phyloP scores from a whole-genome alignment of 2,797 vertebrate species.

The Acanthopagrus latus region DNA sequence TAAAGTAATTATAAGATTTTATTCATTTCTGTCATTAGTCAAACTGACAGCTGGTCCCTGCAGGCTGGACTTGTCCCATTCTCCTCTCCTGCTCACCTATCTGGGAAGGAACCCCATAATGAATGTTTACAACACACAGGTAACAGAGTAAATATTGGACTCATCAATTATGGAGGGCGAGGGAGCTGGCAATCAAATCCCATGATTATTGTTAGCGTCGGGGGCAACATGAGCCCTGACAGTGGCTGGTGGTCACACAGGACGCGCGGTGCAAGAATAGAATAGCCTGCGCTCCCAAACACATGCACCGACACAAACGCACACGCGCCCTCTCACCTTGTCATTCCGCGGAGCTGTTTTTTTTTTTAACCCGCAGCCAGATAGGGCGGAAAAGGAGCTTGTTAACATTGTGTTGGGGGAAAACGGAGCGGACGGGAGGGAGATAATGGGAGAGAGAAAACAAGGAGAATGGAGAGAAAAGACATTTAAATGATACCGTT shows the following conservation, averaged over 20 bases:
- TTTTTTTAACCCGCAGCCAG: slow-evolving; percentile 64
- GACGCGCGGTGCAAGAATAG: slow-evolving; percentile 22
- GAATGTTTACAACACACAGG: slow-evolving; percentile 96
- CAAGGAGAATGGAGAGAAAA: slow-evolving; percentile 61
- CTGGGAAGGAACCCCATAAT: slow-evolving; percentile 86
- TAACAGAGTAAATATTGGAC: slow-evolving; percentile 96
- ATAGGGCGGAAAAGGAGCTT: slow-evolving; percentile 73
- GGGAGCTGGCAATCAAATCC: slow-evolving; percentile 91
- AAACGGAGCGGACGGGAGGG: slow-evolving; percentile 42
- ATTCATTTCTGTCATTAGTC: slow-evolving; percentile 93
- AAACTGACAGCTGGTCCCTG: slow-evolving; percentile 89
- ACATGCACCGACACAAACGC: slow-evolving; percentile 13
- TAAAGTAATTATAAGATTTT: slow-evolving; percentile 92
- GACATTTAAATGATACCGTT: slow-evolving; percentile 79
- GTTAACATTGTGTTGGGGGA: slow-evolving; percentile 76
- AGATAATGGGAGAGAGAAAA: slow-evolving; percentile 69
- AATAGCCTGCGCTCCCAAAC: slow-evolving; percentile 1
- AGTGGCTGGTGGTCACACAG: slow-evolving; percentile 69
- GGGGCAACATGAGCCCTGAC: slow-evolving; percentile 81
- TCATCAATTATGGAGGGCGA: slow-evolving; percentile 93
- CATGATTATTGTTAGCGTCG: slow-evolving; percentile 89
- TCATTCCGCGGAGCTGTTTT: slow-evolving; percentile 64
- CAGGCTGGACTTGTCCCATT: slow-evolving; percentile 83
- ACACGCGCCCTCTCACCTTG: slow-evolving; percentile 61
- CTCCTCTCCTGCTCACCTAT: slow-evolving; percentile 88